Evolutionary conservation across 2,888 invertebrate genomes (phyloP), one percentile per base, ranked within the genome.

Genomic region (Sesia bembeciformis): DNA sequence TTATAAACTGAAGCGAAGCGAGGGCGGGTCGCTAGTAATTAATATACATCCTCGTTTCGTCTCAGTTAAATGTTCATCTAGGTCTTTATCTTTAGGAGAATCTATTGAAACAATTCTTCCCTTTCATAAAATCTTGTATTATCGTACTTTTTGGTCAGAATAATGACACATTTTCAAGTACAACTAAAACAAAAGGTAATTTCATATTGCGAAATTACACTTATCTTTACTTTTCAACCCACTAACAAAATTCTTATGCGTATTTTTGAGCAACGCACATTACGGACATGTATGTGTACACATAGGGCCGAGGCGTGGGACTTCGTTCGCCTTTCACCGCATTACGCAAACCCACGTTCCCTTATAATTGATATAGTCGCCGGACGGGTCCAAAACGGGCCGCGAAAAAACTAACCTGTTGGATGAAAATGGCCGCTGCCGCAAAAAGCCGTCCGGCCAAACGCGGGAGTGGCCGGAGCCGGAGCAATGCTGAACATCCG

Each of bases 331-430:
- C 75, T 75, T 78, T 77, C 76, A 74, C 76, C 64, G 65, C 57
- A 65, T 75, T 76, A 75, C 76, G 73, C 74, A 67, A 78, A 70
- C 60, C 67, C 65, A 66, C 74, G 77, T 76, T 76, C 75, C 74
- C 71, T 69, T 72, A 73, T 81, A 81, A 81, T 79, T 81, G 77
- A 78, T 74, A 81, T 70, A 64, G 73, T 66, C 63, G 63, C 62
- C 59, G 60, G 60, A 66, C 70, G 54, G 64, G 67, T 66, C 70
- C 63, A 64, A 68, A 76, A 73, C 69, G 67, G 66, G 69, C 62
- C 60, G 58, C 59, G 59, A 56, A 72, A 72, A 71, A 71, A 65
- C 60, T 60, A 62, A 61, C 52, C 23, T 58, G 65, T 66, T 66
- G 58, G 59, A 68, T 68, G 66, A 68, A 80, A 78, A 78, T 71